Evolutionary conservation across 2,113 vertebrate genomes (phyloP).

Genomic region (Bombycilla garrulus): DNA sequence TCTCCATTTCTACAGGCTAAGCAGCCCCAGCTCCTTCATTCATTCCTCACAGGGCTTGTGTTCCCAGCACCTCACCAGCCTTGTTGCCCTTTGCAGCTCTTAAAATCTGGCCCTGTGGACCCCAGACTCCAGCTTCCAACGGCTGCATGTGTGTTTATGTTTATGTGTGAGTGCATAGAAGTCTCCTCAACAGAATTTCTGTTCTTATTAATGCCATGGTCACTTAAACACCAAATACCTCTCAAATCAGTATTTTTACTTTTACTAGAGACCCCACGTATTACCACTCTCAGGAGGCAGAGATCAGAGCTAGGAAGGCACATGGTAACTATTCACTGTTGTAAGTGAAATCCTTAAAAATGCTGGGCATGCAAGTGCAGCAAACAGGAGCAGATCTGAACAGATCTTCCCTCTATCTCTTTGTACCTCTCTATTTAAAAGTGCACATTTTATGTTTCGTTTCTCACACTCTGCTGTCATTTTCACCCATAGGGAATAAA

Average conservation of each 20-base stretch:
- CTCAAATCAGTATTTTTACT: not conserved
- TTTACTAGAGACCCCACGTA: not conserved
- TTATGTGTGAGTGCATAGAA: no score
- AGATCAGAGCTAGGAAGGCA: not conserved
- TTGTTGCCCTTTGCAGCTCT: not conserved
- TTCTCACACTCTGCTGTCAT: not conserved
- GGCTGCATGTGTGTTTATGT: rapidly evolving
- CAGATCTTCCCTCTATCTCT: not conserved
- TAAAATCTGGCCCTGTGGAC: not conserved
- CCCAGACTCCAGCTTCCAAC: not conserved
- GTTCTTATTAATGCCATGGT: not conserved
- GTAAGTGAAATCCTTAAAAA: not conserved
- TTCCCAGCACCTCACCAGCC: no score
- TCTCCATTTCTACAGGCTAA: no score
- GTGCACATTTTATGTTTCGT: not conserved
- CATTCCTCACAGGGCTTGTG: no score
- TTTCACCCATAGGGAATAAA: not conserved
- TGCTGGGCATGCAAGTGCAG: not conserved
- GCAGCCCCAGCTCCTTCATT: no score
- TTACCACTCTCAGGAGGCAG: not conserved
- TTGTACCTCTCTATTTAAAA: not conserved
- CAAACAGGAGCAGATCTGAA: not conserved
- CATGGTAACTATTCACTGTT: not conserved
- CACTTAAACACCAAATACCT: not conserved
- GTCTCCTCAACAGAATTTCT: not conserved